A percentile compares a stretch with the other conserved stretches of the same genome.
Evolutionary conservation across 2,888 invertebrate genomes (phyloP).

Genomic region (Listrodromus nycthemerus): DNA sequence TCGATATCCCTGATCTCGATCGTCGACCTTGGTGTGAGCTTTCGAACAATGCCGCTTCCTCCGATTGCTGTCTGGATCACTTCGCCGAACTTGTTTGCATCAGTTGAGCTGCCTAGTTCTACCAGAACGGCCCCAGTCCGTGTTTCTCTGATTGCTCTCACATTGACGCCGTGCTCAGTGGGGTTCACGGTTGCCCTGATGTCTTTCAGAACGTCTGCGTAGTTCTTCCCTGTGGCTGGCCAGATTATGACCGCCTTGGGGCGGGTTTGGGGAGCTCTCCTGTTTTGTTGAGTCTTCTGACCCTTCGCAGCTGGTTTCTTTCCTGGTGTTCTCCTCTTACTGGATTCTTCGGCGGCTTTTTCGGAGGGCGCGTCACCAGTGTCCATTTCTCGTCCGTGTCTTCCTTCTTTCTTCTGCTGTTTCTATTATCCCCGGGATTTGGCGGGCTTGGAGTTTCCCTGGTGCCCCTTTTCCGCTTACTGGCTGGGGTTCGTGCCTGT

Average conservation of each 20-base stretch:
- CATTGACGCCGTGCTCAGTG: neutral
- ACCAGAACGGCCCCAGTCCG: constrained; percentile 4
- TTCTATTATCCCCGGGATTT: neutral
- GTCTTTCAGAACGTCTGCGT: constrained; percentile 16
- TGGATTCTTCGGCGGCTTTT: neutral
- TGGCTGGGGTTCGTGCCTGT: neutral
- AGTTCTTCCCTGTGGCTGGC: constrained; percentile 10
- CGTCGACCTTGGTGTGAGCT: constrained; percentile 27
- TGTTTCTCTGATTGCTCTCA: constrained; percentile 1
- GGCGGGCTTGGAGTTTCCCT: constrained; percentile 2
- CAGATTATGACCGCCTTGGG: constrained; percentile 16
- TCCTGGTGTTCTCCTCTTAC: neutral
- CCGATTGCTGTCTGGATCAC: constrained; percentile 3
- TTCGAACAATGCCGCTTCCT: constrained; percentile 9
- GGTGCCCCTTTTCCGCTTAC: constrained; percentile 10
- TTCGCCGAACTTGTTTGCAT: constrained; percentile 21
- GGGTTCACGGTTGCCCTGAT: constrained; percentile 2
- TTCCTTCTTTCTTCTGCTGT: neutral
- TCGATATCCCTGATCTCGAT: constrained; percentile 35
- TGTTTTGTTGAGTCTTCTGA: neutral
- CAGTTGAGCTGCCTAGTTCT: constrained; percentile 17
- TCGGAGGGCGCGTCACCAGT: neutral
- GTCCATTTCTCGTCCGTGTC: neutral
- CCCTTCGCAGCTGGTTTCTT: neutral
- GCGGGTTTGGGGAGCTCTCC: neutral